Percentiles rank a stretch among this genome's conserved stretches.
phyloP scores from a whole-genome alignment of 1,140 invertebrate species.

The Homarus americanus region DNA sequence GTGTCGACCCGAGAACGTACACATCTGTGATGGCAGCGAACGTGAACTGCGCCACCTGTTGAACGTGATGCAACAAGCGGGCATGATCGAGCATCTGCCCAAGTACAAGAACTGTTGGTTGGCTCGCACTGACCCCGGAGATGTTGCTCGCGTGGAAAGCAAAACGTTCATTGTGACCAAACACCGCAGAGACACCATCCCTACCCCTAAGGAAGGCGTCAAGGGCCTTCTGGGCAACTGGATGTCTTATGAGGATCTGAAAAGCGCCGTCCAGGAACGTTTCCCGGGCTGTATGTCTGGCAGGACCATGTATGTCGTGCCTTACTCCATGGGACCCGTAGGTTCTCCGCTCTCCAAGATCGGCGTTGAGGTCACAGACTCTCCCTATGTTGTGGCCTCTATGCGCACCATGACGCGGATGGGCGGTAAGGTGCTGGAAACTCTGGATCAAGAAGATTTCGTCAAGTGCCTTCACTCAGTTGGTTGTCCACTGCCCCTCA shows the following conservation, averaged over 20 bases:
- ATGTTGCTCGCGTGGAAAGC: conserved; percentile 98
- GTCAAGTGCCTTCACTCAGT: conserved; percentile 94
- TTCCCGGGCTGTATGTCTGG: conserved; percentile 97
- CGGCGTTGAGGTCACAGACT: conserved; percentile 98
- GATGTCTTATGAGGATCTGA: conserved; percentile 92
- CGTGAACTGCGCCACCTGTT: conserved; percentile 81
- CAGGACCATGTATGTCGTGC: conserved; percentile 99
- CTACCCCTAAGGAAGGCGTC: conserved; percentile 85
- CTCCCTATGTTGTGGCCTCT: conserved; percentile 97
- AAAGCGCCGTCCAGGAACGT: conserved; percentile 88
- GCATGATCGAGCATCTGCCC: conserved; percentile 87
- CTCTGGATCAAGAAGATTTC: conserved; percentile 83
- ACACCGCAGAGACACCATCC: conserved; percentile 89
- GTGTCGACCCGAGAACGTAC: conserved; percentile 80
- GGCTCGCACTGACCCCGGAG: conserved; percentile 95
- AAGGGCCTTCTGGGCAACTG: conserved; percentile 94
- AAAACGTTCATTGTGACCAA: conserved; percentile 96
- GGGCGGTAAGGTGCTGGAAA: conserved; percentile 86
- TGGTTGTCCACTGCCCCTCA: conserved; percentile 84
- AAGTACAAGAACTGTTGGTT: conserved; percentile 98
- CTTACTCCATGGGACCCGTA: conserved; percentile 99
- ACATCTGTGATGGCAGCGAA: conserved; percentile 82
- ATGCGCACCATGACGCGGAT: conserved; percentile 99
- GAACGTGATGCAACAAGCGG: conserved; percentile 84
- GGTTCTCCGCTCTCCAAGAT: conserved; percentile 97